Conservation (phyloP, 2,888 invertebrate species). For the Euzophera pinguis region DNA sequence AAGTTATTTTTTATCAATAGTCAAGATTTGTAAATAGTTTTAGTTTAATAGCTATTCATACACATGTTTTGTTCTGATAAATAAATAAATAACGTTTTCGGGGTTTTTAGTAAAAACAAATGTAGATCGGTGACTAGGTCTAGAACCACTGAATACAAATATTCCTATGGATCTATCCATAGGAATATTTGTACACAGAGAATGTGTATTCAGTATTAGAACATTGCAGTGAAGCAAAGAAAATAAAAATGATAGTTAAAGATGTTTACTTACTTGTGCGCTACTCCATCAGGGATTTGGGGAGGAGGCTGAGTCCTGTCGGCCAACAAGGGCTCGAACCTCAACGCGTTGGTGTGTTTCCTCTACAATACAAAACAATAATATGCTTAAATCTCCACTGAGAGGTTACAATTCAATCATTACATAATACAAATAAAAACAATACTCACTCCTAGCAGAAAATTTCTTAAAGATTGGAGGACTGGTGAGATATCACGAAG, state of each 20-base stretch:
- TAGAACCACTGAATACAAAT: no score
- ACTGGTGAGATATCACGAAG: slow-evolving; percentile 83
- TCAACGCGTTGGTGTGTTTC: slow-evolving; percentile 79
- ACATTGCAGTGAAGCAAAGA: background rate
- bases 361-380: slow-evolving; percentile 70
- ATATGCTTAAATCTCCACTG: slow-evolving; percentile 11
- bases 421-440: slow-evolving; percentile 40
- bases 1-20: no score
- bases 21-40: no score
- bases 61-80: no score
- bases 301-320: slow-evolving; percentile 91
- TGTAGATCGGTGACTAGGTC: no score
- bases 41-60: no score
- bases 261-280: slow-evolving; percentile 77
- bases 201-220: no score
- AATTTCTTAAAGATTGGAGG: slow-evolving; percentile 81
- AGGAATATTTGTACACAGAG: no score
- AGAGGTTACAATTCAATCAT: slow-evolving; percentile 25
- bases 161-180: no score
- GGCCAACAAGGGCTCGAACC: slow-evolving; percentile 84
- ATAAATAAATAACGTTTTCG: no score
- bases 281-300: slow-evolving; percentile 88
- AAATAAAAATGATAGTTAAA: background rate
- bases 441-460: slow-evolving; percentile 82
- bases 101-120: no score